Conservation (phyloP, 2,113 vertebrate genomes). For the Anolis sagrei region DNA sequence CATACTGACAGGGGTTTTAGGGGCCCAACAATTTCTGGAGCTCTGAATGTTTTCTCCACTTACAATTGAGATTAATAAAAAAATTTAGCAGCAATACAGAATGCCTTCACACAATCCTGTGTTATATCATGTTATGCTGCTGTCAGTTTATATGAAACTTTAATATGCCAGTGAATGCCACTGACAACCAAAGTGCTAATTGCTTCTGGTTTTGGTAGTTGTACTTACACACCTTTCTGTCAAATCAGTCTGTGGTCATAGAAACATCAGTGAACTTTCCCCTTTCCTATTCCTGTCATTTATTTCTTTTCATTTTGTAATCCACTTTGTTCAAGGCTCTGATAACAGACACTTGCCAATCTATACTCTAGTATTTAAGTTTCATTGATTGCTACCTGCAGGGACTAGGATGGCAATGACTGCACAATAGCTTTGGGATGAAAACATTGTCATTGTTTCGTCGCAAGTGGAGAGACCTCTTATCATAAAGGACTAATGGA, state of each 20-base stretch:
- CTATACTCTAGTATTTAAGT: constrained; percentile 61
- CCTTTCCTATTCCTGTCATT: constrained; percentile 7
- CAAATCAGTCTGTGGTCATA: constrained; percentile 27
- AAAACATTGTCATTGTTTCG: constrained; percentile 68
- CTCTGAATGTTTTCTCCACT: neutral
- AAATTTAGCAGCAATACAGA: neutral
- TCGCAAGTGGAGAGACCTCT: constrained; percentile 55
- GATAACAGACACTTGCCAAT: constrained; percentile 61
- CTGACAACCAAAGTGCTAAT: neutral
- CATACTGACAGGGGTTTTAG: neutral
- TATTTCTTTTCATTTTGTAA: constrained; percentile 52
- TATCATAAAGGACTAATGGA: constrained; percentile 61
- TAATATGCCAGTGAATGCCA: neutral
- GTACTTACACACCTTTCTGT: constrained; percentile 27
- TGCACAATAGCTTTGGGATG: constrained; percentile 51
- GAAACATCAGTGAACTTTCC: constrained; percentile 40
- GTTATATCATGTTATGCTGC: too few relatives aligned
- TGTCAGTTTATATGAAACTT: neutral
- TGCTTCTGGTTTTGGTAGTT: neutral
- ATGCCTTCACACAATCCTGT: too few relatives aligned
- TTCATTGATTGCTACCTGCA: constrained; percentile 67
- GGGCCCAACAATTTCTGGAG: neutral
- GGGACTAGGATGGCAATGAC: constrained; percentile 60
- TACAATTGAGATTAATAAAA: neutral
- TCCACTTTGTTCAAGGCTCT: constrained; percentile 51